Evolutionary conservation across 2,888 invertebrate genomes (phyloP).

Genomic region (Ennomos erosarius): DNA sequence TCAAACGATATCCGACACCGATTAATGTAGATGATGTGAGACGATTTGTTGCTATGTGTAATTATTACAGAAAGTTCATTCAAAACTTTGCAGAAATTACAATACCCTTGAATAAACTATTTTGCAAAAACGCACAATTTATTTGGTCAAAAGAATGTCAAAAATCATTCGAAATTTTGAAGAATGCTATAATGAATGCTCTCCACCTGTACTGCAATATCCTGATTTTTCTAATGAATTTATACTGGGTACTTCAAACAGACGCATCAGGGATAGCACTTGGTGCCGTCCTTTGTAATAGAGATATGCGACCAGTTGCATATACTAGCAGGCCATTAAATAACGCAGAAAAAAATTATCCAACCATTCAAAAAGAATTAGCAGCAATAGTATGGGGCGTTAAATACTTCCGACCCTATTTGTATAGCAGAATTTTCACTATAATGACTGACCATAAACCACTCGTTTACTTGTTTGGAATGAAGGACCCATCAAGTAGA

Average conservation of each 20-base stretch:
- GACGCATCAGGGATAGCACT: no score
- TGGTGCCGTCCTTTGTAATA: no score
- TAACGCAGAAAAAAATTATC: no score
- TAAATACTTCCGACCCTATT: background rate
- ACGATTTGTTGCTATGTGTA: conserved; percentile 6
- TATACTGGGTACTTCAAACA: no score
- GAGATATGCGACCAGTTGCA: no score
- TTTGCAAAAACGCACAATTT: conserved; percentile 1
- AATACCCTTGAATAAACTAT: background rate
- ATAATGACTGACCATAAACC: conserved; percentile 19
- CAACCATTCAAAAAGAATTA: background rate
- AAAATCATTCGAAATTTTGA: background rate
- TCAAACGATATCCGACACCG: conserved; percentile 1
- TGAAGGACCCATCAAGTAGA: conserved; percentile 31
- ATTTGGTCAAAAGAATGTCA: conserved; percentile 3
- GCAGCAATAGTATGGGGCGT: background rate
- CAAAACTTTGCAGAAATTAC: conserved; percentile 1
- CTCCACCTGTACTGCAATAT: background rate
- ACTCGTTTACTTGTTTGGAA: conserved; percentile 23
- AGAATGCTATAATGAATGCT: background rate
- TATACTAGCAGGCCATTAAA: no score
- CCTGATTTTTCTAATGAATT: no score
- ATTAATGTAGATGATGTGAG: conserved; percentile 4
- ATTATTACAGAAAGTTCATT: conserved; percentile 9
- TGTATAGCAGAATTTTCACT: conserved; percentile 21